These are phyloP conservation scores for Macrobrachium nipponense DNA, from an alignment of 1,140 invertebrate species.

Conservation along the genomic window DNA sequence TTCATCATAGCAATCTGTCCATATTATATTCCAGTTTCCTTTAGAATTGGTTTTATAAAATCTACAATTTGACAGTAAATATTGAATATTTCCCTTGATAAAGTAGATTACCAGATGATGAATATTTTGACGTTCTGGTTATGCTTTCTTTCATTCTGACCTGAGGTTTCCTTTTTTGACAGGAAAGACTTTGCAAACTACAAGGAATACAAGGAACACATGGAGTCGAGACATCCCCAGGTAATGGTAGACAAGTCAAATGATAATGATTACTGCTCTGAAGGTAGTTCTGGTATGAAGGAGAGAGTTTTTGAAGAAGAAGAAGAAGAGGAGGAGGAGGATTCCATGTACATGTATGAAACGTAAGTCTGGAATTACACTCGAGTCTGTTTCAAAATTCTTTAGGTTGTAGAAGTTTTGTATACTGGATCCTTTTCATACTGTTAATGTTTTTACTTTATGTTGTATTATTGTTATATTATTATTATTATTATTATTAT, in stretches of 20 bases:
- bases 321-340: too few relatives aligned
- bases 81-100: background rate
- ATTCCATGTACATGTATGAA: too few relatives aligned
- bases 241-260: background rate
- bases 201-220: conserved; percentile 43
- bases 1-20: background rate
- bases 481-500: too few relatives aligned
- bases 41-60: background rate
- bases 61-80: background rate
- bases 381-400: too few relatives aligned
- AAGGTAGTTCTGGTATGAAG: background rate
- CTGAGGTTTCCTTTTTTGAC: background rate
- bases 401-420: too few relatives aligned
- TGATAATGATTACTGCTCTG: background rate
- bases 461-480: too few relatives aligned
- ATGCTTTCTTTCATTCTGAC: too few relatives aligned
- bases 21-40: background rate
- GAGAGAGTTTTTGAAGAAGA: background rate
- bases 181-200: conserved; percentile 45
- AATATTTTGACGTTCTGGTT: too few relatives aligned
- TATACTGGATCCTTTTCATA: too few relatives aligned
- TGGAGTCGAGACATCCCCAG: conserved; percentile 17
- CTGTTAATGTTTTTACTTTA: too few relatives aligned
- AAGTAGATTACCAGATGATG: background rate
- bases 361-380: too few relatives aligned